Evolutionary conservation across 1,140 invertebrate genomes (phyloP), one percentile per base, ranked within the genome.

Genomic region (Zaprionus taronus): DNA sequence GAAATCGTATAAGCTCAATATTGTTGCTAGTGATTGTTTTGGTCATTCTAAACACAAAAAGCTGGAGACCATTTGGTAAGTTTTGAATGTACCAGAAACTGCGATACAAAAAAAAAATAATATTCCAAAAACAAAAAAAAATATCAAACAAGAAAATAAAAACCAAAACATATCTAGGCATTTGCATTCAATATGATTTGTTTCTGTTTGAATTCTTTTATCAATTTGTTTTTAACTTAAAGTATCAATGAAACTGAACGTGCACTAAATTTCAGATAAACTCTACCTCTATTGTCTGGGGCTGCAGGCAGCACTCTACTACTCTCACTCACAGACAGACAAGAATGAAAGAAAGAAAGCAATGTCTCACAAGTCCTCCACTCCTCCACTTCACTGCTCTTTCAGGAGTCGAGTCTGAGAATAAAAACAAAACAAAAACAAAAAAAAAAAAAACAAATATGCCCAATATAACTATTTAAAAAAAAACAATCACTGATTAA

Each of bases 1-100:
- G 91, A 92, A 92, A 92, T 80, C 91, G 86, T 89, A 83, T 89
- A 92, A 92, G 81, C 91, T 91, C 91, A 92, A 83, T 92, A 92
- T 92, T 92, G 91, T 90, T 92, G 91, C 91, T 92, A 92, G 91
- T 89, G 91, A 92, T 92, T 92, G 91, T 92, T 92, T 92, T 92
- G 91, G 91, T 92, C 86, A 92, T 92, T 89, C 86, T 91, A 92
- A 92, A 89, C 81, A 85, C 85, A 85, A 89, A 92, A 91, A 91
- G 83, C 91, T 90, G 91, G 91, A 92, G 83, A 91, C 82, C 81
- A 83, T 92, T 92, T 92, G 91, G 91, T 92, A 92, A 92, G 91
- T 92, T 91, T 90, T 92, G 83, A 85, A 92, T 92, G 91, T 87
- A 84, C 91, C 86, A 78, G 53, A 83, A 84, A 87, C 73, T 78